Evolutionary conservation across 2,113 vertebrate genomes (phyloP), one percentile per base, ranked within the genome.

Genomic region (Tetrax tetrax): DNA sequence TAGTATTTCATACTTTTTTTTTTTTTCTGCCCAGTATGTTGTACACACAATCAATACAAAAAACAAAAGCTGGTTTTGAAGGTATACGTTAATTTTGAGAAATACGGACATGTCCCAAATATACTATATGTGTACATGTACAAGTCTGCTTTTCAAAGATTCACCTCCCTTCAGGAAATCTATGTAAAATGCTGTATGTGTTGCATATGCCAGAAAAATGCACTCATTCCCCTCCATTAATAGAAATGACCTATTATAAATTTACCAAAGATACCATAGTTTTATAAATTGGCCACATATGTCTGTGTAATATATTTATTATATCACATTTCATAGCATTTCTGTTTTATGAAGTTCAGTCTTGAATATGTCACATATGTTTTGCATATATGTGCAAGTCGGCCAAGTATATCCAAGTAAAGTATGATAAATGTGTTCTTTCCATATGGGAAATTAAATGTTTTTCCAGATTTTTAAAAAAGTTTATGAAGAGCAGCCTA

Each of bases 401-500:
- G 9, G 96, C 96, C 90, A 94, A 95, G 90, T 95, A 57, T 85
- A 93, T 92, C 51, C 7, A 4, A 93, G 83, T 88, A 95, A 97
- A 97, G 95, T 90, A 97, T 97, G 97, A 97, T 97, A 96, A 95
- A 97, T 97, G 90, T 82, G 72, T 88, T 94, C 88, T 90, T 95
- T 94, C 95, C 96, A 95, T 86, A 95, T 95, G 97, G 95, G 97
- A 96, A 97, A 97, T 94, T 70, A 94, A 96, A 96, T 90, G 72
- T 92, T 94, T 97, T 97, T 92, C 92, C 90, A 96, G 92, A 91
- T 94, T 93, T 24, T 18, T 5, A 2, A 29, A 57, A 56, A 90
- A 83, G 56, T 80, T 87, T 95, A 93, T 82, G 80, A 96, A 93
- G 87, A 88, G 71, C 90, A 93, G 89, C 82, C 89, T 79, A 50